Evolutionary conservation across 2,113 vertebrate species (phyloP).

Genomic region (Nothobranchius furzeri): DNA sequence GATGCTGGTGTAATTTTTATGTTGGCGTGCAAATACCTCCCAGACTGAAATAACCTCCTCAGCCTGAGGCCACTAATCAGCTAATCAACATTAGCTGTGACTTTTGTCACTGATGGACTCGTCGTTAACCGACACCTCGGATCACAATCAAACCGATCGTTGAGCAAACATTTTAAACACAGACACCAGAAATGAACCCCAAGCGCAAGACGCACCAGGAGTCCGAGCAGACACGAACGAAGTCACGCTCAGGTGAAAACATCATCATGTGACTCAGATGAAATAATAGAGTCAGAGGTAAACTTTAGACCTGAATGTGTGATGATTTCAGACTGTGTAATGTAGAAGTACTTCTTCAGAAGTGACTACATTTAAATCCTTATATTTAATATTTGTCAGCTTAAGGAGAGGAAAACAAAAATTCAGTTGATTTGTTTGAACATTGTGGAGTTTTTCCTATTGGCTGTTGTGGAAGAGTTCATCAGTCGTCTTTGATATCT

Average conservation of each 20-base stretch:
- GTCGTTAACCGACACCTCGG: constrained; percentile 14
- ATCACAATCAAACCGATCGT: constrained; percentile 24
- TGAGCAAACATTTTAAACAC: not conserved
- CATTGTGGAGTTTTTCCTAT: no score
- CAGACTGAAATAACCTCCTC: constrained; percentile 43
- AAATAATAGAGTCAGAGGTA: no score
- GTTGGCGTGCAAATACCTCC: constrained; percentile 34
- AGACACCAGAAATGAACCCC: constrained; percentile 38
- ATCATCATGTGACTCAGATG: not conserved
- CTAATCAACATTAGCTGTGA: constrained; percentile 16
- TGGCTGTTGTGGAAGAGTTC: no score
- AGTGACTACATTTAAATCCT: no score
- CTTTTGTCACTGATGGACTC: constrained; percentile 9
- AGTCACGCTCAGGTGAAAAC: not conserved
- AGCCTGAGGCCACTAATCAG: constrained; percentile 3
- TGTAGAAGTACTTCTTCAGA: no score
- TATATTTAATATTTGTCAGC: no score
- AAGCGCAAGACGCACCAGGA: not conserved
- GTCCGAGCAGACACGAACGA: not conserved
- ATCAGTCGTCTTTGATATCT: not conserved
- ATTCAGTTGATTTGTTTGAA: no score
- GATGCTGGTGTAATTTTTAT: not conserved
- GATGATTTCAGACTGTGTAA: not conserved
- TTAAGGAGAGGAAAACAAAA: no score
- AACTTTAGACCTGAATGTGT: not conserved